These are phyloP conservation scores for Lepidostoma basale DNA, from an alignment of 1,140 invertebrate species.

Conservation along the genomic window DNA sequence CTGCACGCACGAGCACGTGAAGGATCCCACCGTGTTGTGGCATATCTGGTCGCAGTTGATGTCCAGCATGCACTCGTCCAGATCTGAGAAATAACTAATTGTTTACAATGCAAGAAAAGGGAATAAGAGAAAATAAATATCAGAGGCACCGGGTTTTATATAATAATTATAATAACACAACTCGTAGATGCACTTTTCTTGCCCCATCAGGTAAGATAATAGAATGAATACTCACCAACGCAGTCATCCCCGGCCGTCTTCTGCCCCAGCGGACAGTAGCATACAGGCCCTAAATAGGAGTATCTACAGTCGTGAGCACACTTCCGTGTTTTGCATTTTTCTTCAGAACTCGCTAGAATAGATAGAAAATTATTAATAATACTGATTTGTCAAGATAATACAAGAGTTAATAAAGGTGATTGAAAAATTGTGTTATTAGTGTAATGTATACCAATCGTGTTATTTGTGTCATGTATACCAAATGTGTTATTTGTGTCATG, in stretches of 20 bases:
- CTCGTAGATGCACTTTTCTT: too few species aligned
- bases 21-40: constrained; percentile 73
- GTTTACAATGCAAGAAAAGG: neutral
- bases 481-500: too few species aligned
- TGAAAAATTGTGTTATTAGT: too few species aligned
- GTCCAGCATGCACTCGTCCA: constrained; percentile 75
- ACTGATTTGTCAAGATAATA: too few species aligned
- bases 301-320: constrained; percentile 72
- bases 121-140: constrained; percentile 15
- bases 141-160: neutral
- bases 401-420: too few species aligned
- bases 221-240: constrained; percentile 56
- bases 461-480: too few species aligned
- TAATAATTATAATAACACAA: neutral
- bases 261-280: constrained; percentile 76
- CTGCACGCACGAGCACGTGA: constrained; percentile 74
- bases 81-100: constrained; percentile 59
- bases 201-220: neutral
- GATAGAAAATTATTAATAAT: too few species aligned
- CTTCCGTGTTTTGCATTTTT: constrained; percentile 61
- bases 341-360: too few species aligned
- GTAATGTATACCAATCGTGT: too few species aligned
- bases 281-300: constrained; percentile 70
- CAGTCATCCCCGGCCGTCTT: constrained; percentile 69
- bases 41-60: constrained; percentile 82